Evolutionary conservation across 1,140 invertebrate genomes (phyloP), one percentile per base, ranked within the genome.

Genomic region (Drosophila repletoides): DNA sequence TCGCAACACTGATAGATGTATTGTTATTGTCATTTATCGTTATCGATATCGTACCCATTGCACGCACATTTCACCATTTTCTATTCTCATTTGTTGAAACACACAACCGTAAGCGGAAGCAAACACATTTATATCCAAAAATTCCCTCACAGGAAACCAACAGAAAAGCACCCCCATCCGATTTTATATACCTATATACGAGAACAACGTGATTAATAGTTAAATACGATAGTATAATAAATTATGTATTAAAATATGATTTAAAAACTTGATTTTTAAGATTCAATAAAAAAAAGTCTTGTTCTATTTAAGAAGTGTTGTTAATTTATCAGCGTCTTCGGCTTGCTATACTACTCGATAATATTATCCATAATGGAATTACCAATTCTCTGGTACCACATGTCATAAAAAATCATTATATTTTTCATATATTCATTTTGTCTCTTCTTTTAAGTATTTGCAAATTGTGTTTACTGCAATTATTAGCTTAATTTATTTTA

Each of bases 11-110:
- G 46, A 67, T 67, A 61, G 46, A 52, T 67, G 64, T 67, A 61
- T 36, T 61, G 36, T 59, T 43, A 59, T 49, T 43, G 21, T 61
- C 38, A 61, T 51, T 61, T 26, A 38, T 61, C 56, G 64, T 45
- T 67, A 52, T 61, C 64, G 64, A 28, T 60, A 67, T 60, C 56
- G 46, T 66, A 34, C 29, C 64, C 60, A 45, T 67, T 67, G 64
- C 64, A 67, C 64, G 64, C 56, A 61, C 56, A 66, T 51, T 60
- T 33, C 45, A 45, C 29, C 12, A 40, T 28, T 52, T 49, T 34
- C 10, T 12, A 12, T 15, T 22, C 3, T 29, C 12, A 48, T 40
- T 41, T 24, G 22, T 26, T 38, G 14, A 15, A 33, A 45, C 5
- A 56, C 61, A 58, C 38, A 34, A 36, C 29, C 49, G 17, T 5